Evolutionary conservation across 1,140 invertebrate species (phyloP).

Genomic region (Neuroterus valhalla): DNA sequence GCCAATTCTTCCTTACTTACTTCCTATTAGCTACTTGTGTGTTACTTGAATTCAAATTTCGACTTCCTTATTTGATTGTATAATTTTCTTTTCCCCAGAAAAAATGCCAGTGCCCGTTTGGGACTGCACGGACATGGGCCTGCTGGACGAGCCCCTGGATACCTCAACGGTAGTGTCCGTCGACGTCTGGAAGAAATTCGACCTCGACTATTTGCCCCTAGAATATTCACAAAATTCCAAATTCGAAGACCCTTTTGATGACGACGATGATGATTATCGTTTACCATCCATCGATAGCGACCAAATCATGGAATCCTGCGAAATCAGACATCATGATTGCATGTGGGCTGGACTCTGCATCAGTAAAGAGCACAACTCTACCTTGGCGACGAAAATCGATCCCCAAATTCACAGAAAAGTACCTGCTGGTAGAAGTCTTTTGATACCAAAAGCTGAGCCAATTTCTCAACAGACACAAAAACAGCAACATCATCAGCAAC

Average conservation of each 20-base stretch:
- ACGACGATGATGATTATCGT: slow-evolving; percentile 37
- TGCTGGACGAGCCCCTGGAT: slow-evolving; percentile 51
- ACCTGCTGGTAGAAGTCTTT: slow-evolving; percentile 62
- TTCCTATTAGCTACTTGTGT: too few species aligned
- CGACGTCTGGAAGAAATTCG: slow-evolving; percentile 77
- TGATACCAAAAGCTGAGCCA: slow-evolving; percentile 57
- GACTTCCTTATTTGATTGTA: too few species aligned
- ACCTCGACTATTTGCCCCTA: slow-evolving; percentile 60
- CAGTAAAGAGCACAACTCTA: slow-evolving; percentile 68
- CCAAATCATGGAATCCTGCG: slow-evolving; percentile 49
- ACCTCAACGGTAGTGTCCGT: slow-evolving; percentile 62
- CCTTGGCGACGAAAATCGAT: slow-evolving; percentile 57
- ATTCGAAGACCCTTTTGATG: slow-evolving; percentile 52
- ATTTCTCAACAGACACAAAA: slow-evolving; percentile 24
- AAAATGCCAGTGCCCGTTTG: slow-evolving; percentile 60
- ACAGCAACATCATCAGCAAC: slow-evolving; percentile 44
- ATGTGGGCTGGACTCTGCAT: slow-evolving; percentile 81
- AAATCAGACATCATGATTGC: slow-evolving; percentile 79
- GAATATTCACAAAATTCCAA: slow-evolving; percentile 62
- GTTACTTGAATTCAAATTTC: too few species aligned
- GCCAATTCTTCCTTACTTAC: too few species aligned
- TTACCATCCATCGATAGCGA: slow-evolving; percentile 45
- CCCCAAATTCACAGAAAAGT: slow-evolving; percentile 55
- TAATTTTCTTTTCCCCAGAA: not conserved
- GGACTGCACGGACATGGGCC: slow-evolving; percentile 47